These are phyloP conservation scores for Cyclopterus lumpus DNA, from an alignment of 2,797 vertebrate species.

Conservation along the genomic window DNA sequence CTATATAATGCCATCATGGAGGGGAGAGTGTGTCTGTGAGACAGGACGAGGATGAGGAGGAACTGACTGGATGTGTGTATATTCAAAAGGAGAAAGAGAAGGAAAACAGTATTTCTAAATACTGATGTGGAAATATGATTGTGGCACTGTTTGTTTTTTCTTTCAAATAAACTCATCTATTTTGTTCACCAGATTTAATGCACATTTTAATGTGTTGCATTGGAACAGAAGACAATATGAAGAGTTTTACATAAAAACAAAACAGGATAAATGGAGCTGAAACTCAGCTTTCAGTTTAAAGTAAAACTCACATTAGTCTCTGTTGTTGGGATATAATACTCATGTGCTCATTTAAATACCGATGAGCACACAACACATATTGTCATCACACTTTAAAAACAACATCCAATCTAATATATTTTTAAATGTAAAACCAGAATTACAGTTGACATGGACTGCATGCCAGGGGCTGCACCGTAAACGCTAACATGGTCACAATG, in stretches of 20 bases:
- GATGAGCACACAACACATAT: conserved; percentile 9
- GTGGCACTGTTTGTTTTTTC: background rate
- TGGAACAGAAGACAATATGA: background rate
- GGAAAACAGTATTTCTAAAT: background rate
- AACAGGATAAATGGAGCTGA: background rate
- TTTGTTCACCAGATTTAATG: background rate
- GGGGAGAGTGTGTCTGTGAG: conserved; percentile 83
- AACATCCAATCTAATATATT: background rate
- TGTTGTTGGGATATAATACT: background rate
- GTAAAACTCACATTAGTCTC: background rate
- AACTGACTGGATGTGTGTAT: background rate
- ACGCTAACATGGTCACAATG: background rate
- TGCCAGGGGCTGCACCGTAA: background rate
- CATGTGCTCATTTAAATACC: background rate
- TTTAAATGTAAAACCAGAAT: background rate
- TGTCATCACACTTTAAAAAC: background rate
- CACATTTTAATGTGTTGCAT: background rate
- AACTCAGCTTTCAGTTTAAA: background rate
- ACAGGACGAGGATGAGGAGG: background rate
- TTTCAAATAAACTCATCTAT: background rate
- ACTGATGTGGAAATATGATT: background rate
- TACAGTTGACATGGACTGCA: background rate
- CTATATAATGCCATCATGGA: conserved; percentile 80
- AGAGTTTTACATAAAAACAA: background rate
- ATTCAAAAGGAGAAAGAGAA: background rate